Base-by-base conservation (phyloP, 1,140 invertebrate genomes). In the Nebria ingens region DNA sequence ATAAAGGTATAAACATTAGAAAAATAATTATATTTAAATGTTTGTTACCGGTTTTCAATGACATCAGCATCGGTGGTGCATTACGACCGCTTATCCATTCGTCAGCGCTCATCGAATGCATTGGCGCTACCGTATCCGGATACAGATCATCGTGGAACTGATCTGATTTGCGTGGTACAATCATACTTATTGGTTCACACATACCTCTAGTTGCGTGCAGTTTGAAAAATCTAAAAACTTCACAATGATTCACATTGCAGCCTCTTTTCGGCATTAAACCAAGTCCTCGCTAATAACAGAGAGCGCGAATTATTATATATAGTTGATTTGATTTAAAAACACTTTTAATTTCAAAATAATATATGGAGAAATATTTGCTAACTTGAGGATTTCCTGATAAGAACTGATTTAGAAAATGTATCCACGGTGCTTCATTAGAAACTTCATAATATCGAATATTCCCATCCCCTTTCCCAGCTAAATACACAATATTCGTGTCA, bases 401-500 rank as follows among this genome's bases (percentile, higher is more conserved):
- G 71, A 89, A 96, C 65, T 93, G 90, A 68, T 86, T 93, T 1
- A 97, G 79, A 69, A 89, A 97, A 73, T 94, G 86, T 56, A 91
- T 78, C 71, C 85, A 93, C 0, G 92, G 91, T 1, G 81, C 71
- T 61, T 92, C 86, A 61, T 91, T 82, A 0, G 86, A 86, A 19
- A 96, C 82, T 75, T 97, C 93, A 72, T 93, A 97, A 71, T 96
- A 97, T 6, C 93, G 79, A 58, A 97, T 95, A 65, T 93, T 95
- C 6, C 93, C 91, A 68, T 96, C 93, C 1, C 93, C 92, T 81
- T 93, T 80, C 21, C 79, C 79, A 20, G 78, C 78, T 13, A 80
- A 67, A 61, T 76, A 80, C 2, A 80, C 83, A 68, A 97, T 85
- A 65, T 86, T 87, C 13, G 90, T 93, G 71, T 98, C 93, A 64